phyloP scores from a whole-genome alignment of 2,113 vertebrate species.

The Oxygymnocypris stewartii region DNA sequence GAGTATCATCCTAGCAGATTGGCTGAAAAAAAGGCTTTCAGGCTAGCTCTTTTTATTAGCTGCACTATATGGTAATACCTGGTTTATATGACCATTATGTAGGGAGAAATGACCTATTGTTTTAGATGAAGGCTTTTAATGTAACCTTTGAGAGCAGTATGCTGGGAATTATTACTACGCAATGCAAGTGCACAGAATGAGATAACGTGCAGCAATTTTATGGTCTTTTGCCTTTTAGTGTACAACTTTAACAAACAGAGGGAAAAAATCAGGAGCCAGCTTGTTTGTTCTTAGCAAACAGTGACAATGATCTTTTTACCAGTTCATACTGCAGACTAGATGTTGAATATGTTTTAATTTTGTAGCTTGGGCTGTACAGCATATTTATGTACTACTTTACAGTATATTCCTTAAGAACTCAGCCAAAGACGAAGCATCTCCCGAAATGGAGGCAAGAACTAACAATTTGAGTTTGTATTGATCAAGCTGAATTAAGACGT shows the following conservation, averaged over 20 bases:
- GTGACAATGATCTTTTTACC: constrained; percentile 52
- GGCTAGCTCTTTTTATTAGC: constrained; percentile 45
- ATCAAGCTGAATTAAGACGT: too few species aligned
- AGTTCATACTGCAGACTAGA: constrained; percentile 25
- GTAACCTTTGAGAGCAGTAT: not conserved
- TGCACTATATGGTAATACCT: constrained; percentile 40
- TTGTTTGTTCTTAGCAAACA: constrained; percentile 63
- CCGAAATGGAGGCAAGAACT: too few species aligned
- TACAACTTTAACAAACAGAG: constrained; percentile 63
- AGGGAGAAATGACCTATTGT: not conserved
- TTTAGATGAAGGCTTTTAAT: not conserved
- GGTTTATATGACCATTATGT: not conserved
- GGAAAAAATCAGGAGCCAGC: constrained; percentile 40
- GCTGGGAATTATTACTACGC: constrained; percentile 65
- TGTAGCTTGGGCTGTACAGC: constrained; percentile 45
- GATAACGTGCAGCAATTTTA: constrained; percentile 70
- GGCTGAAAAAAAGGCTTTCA: constrained; percentile 19
- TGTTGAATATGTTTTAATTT: constrained; percentile 36
- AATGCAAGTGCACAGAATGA: constrained; percentile 61
- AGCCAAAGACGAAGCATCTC: too few species aligned
- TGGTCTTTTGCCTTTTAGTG: constrained; percentile 65
- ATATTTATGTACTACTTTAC: not conserved
- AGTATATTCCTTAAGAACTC: too few species aligned
- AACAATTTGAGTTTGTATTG: too few species aligned
- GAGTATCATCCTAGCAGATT: constrained; percentile 49